Percentiles rank a stretch among this genome's conserved stretches.
These are phyloP conservation scores for Zele albiditarsus DNA, from an alignment of 2,888 invertebrate genomes.

Conservation along the genomic window DNA sequence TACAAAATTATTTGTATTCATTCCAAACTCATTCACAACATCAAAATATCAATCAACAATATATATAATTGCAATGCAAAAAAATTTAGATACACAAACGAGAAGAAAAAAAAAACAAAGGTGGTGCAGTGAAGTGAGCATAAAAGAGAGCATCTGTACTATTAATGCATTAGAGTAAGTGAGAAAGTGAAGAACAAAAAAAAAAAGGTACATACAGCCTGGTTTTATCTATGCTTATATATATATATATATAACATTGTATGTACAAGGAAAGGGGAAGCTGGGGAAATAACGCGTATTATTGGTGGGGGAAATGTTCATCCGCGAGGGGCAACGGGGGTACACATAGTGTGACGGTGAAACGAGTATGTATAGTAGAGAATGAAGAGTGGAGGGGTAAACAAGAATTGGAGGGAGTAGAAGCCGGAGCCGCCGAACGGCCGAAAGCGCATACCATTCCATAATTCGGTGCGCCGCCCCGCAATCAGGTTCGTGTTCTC, in stretches of 20 bases:
- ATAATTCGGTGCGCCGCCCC: conserved; percentile 70
- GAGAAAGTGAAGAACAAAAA: not conserved
- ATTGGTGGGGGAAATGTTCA: conserved; percentile 2
- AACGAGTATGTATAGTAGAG: conserved; percentile 37
- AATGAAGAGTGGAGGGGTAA: conserved; percentile 32
- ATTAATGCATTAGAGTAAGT: not conserved
- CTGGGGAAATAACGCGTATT: not conserved
- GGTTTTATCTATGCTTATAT: conserved; percentile 3
- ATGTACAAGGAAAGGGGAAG: not conserved
- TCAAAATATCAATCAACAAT: not conserved
- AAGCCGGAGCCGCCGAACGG: conserved; percentile 51
- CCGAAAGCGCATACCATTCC: conserved; percentile 68
- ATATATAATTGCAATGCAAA: not conserved
- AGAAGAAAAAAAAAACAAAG: not conserved
- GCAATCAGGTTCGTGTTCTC: conserved; percentile 69
- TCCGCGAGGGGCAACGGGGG: conserved; percentile 30
- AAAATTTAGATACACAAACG: not conserved
- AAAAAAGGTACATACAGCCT: not conserved
- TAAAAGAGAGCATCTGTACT: not conserved
- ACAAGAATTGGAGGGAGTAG: conserved; percentile 50
- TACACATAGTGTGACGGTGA: conserved; percentile 30
- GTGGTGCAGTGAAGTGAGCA: not conserved
- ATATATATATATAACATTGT: conserved; percentile 5
- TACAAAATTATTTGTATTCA: too few species aligned
- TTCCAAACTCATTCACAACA: too few species aligned